These are phyloP conservation scores for Eclectus roratus DNA, from an alignment of 2,113 vertebrate species.

Conservation along the genomic window DNA sequence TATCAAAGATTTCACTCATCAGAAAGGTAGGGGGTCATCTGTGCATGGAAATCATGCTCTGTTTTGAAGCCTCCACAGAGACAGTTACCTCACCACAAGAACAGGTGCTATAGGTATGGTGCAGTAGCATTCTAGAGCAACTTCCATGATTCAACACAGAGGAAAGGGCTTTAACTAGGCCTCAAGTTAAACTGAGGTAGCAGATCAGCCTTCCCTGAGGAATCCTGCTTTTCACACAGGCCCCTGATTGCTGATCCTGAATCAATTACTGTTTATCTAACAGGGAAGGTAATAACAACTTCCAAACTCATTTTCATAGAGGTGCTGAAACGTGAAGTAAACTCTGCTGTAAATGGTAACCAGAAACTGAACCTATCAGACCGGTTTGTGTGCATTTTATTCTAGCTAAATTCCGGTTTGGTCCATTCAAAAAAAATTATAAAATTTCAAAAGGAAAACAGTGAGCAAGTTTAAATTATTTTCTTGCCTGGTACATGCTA, in stretches of 20 bases:
- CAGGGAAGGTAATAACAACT: not conserved
- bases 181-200: not conserved
- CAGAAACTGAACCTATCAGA: not conserved
- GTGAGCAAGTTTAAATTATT: not conserved
- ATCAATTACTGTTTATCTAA: not conserved
- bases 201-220: not conserved
- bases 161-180: not conserved
- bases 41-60: not conserved
- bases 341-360: not conserved
- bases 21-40: not conserved
- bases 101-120: not conserved
- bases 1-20: not conserved
- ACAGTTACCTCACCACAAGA: not conserved
- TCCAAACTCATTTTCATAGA: not conserved
- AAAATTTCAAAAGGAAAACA: not conserved
- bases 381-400: not conserved
- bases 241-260: rapidly evolving
- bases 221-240: not conserved
- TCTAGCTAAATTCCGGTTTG: not conserved
- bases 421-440: not conserved
- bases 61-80: not conserved
- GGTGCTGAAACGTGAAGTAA: not conserved
- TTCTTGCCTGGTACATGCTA: not conserved
- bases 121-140: not conserved
- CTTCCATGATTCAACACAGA: not conserved